A percentile compares a stretch with the other conserved stretches of the same genome.
These are phyloP conservation scores for Drosophila formosana DNA, from an alignment of 2,888 invertebrate genomes.

Conservation along the genomic window DNA sequence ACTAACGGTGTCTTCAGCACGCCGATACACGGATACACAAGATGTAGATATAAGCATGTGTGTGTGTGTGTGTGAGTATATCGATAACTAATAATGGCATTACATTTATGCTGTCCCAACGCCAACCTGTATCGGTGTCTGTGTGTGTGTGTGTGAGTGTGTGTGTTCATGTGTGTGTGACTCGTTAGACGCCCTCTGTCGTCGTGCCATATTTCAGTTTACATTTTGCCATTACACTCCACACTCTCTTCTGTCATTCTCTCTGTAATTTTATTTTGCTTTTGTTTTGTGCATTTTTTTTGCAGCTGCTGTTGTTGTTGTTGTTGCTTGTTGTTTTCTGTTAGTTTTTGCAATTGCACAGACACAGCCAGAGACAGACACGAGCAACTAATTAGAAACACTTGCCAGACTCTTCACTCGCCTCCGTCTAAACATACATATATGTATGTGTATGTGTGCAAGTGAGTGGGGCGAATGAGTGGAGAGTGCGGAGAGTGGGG, in stretches of 20 bases:
- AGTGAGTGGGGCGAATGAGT: neutral
- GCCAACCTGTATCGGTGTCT: constrained; percentile 16
- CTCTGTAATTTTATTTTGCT: constrained; percentile 51
- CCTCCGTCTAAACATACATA: constrained; percentile 3
- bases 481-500: neutral
- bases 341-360: constrained; percentile 51
- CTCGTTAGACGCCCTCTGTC: constrained; percentile 52
- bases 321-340: constrained; percentile 15
- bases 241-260: constrained; percentile 19
- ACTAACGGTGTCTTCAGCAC: constrained; percentile 63
- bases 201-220: constrained; percentile 69
- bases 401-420: constrained; percentile 50
- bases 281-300: constrained; percentile 29
- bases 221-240: constrained; percentile 54
- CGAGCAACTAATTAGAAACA: constrained; percentile 73
- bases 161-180: constrained; percentile 26
- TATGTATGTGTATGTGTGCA: constrained; percentile 3
- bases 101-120: constrained; percentile 69
- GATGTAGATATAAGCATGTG: constrained; percentile 13
- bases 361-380: constrained; percentile 49
- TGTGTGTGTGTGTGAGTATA: constrained; percentile 44
- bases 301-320: neutral
- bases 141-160: constrained; percentile 28
- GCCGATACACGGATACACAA: constrained; percentile 30
- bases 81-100: constrained; percentile 79